phyloP scores from a whole-genome alignment of 2,113 vertebrate species.

The Amblyornis subalaris region DNA sequence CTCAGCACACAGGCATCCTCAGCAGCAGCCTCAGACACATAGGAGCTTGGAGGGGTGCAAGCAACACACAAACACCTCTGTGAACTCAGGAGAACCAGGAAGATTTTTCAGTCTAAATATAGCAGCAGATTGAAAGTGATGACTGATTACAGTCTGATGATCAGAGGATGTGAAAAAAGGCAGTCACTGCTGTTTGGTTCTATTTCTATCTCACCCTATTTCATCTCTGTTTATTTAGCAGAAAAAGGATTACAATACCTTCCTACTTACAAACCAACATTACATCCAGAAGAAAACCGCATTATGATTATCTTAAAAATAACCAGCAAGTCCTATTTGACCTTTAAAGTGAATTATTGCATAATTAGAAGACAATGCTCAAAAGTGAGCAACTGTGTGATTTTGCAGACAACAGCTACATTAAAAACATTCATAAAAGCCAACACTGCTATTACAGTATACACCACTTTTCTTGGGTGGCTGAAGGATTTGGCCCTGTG shows the following conservation, averaged over 20 bases:
- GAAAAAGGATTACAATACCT: constrained; percentile 16
- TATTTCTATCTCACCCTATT: constrained; percentile 19
- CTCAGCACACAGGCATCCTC: neutral
- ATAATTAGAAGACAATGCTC: constrained; percentile 8
- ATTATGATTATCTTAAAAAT: constrained; percentile 22
- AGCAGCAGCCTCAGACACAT: neutral
- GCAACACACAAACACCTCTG: neutral
- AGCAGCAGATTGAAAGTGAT: constrained; percentile 32
- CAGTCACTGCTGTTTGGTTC: neutral
- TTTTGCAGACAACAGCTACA: neutral
- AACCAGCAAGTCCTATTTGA: constrained; percentile 10
- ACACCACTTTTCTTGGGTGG: constrained; percentile 52
- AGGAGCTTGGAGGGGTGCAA: neutral
- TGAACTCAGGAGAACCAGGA: neutral
- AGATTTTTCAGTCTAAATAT: neutral
- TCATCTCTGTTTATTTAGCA: constrained; percentile 26
- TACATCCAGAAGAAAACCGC: neutral
- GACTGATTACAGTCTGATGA: constrained; percentile 25
- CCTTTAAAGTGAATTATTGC: constrained; percentile 26
- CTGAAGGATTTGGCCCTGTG: constrained; percentile 34
- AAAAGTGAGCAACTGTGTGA: neutral
- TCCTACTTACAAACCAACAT: neutral
- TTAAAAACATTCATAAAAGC: constrained; percentile 30
- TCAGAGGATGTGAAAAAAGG: neutral
- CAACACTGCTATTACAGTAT: constrained; percentile 22